Percentiles rank a stretch among this genome's conserved stretches.
phyloP scores from a whole-genome alignment of 2,797 vertebrate genomes.

The Rhyacichthys aspro region DNA sequence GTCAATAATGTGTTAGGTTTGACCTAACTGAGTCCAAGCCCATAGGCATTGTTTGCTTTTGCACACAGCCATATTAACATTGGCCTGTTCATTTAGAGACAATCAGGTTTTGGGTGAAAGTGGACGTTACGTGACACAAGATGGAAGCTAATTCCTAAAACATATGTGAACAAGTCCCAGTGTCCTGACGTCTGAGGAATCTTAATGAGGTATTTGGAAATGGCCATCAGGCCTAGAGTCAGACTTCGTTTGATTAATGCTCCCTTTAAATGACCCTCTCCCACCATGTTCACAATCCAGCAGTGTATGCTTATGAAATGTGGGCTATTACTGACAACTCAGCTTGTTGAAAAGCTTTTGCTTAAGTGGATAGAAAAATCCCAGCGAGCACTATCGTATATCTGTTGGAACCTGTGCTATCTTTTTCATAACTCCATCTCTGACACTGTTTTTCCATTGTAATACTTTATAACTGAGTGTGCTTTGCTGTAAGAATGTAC shows the following conservation, averaged over 20 bases:
- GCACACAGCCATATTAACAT: constrained; percentile 34
- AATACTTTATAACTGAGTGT: constrained; percentile 11
- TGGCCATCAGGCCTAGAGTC: constrained; percentile 55
- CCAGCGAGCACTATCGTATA: constrained; percentile 59
- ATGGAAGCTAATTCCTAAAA: constrained; percentile 58
- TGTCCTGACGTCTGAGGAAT: constrained; percentile 56
- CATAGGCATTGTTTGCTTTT: constrained; percentile 15
- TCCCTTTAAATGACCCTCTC: constrained; percentile 61
- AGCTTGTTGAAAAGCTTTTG: constrained; percentile 65
- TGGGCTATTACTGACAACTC: constrained; percentile 64
- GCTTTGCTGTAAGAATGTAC: constrained; percentile 27
- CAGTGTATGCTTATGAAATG: constrained; percentile 52
- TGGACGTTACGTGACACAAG: constrained; percentile 26
- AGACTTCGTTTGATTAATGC: constrained; percentile 61
- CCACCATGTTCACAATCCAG: constrained; percentile 42
- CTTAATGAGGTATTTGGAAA: constrained; percentile 73
- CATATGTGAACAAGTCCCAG: constrained; percentile 63
- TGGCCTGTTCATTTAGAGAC: constrained; percentile 26
- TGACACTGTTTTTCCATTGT: constrained; percentile 51
- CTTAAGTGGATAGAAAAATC: constrained; percentile 65
- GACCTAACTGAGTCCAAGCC: constrained; percentile 17
- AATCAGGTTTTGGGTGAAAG: constrained; percentile 42
- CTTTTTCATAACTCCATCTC: constrained; percentile 49
- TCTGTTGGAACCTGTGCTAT: constrained; percentile 54
- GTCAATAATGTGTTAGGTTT: constrained; percentile 37